Conservation (phyloP, 2,797 vertebrate genomes). For the Siniperca undulata region DNA sequence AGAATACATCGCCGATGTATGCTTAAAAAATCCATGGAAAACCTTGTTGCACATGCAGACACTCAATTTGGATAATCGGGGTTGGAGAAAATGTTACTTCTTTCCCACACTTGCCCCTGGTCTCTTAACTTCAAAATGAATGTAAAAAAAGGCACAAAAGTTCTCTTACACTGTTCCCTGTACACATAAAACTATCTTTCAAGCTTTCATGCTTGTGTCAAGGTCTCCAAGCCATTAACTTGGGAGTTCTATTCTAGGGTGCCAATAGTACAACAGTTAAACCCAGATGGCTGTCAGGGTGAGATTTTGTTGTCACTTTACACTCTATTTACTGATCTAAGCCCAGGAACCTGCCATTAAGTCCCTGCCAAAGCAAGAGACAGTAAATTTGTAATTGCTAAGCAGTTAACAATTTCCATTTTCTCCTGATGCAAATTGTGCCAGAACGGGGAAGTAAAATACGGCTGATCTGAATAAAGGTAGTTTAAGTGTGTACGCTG, state of each 20-base stretch:
- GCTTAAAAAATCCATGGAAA: conserved; percentile 20
- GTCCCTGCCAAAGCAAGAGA: conserved; percentile 52
- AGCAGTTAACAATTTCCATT: conserved; percentile 71
- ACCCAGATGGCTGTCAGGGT: conserved; percentile 63
- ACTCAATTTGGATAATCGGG: conserved; percentile 16
- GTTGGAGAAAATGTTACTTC: conserved; percentile 67
- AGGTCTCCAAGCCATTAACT: conserved; percentile 70
- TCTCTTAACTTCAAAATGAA: conserved; percentile 49
- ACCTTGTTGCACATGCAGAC: conserved; percentile 11
- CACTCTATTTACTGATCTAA: conserved; percentile 61
- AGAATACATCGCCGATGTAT: neutral
- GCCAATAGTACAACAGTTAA: conserved; percentile 73
- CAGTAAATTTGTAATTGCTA: conserved; percentile 64
- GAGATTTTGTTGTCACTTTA: conserved; percentile 72
- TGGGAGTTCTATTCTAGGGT: conserved; percentile 60
- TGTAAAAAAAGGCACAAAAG: conserved; percentile 32
- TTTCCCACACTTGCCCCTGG: conserved; percentile 69
- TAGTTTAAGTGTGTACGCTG: conserved; percentile 15
- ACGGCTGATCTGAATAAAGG: conserved; percentile 29
- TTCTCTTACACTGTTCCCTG: conserved; percentile 34
- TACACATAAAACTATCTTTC: conserved; percentile 69
- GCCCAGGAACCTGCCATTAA: conserved; percentile 25
- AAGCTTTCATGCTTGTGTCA: conserved; percentile 59
- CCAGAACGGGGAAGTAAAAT: conserved; percentile 37
- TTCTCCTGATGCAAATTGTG: conserved; percentile 41